Percentiles rank a stretch among this genome's conserved stretches.
Evolutionary conservation across 2,797 vertebrate species (phyloP).

Genomic region (Paguma larvata): DNA sequence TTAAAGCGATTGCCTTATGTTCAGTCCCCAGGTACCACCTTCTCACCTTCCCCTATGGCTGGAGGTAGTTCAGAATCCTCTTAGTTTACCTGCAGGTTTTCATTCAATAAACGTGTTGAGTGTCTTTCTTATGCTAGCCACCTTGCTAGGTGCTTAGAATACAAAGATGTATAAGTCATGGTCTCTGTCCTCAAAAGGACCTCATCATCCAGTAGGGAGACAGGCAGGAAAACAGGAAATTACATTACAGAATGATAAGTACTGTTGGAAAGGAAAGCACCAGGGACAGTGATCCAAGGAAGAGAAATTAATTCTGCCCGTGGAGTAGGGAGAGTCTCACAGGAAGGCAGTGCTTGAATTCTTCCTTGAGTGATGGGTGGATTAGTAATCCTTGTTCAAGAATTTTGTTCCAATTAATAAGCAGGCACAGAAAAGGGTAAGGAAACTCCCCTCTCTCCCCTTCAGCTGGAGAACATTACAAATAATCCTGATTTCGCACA

Average conservation of each 20-base stretch:
- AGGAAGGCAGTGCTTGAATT: background rate
- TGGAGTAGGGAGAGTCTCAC: background rate
- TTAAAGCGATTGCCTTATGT: slow-evolving; percentile 43
- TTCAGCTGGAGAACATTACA: background rate
- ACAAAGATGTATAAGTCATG: slow-evolving; percentile 70
- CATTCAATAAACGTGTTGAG: slow-evolving; percentile 18
- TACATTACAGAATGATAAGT: slow-evolving; percentile 67
- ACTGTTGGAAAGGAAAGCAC: background rate
- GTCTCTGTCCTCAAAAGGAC: slow-evolving; percentile 67
- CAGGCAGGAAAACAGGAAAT: slow-evolving; percentile 63
- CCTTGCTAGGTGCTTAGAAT: slow-evolving; percentile 60
- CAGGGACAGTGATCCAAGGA: slow-evolving; percentile 36
- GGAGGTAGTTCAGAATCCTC: background rate
- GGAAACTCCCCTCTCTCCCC: background rate
- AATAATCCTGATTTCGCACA: background rate
- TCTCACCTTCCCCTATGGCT: background rate
- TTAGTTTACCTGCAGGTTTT: background rate
- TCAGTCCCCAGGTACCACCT: background rate
- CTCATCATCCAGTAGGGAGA: slow-evolving; percentile 63
- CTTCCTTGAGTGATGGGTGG: slow-evolving; percentile 21
- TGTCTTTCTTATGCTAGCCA: slow-evolving; percentile 2
- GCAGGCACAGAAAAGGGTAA: background rate
- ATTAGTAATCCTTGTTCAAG: slow-evolving; percentile 6
- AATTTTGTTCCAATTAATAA: slow-evolving; percentile 30
- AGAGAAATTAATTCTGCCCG: slow-evolving; percentile 26